Base-by-base conservation (phyloP, 2,888 invertebrate genomes). In the Ennomos quercinarius region DNA sequence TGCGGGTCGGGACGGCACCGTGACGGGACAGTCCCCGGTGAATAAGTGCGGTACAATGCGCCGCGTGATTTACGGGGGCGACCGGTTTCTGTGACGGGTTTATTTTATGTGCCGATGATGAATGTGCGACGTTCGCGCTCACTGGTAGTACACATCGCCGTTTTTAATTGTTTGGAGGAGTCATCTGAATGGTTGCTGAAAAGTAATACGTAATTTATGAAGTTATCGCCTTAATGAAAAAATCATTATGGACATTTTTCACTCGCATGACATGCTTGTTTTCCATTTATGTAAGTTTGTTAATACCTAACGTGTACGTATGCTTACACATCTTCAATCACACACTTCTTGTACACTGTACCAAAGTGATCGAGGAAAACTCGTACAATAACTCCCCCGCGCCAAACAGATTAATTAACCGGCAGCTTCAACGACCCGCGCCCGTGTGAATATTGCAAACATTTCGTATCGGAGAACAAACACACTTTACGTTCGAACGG, bases 1-100 rank as follows among this genome's bases (percentile, higher is more conserved):
- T 8, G 13, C 41, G 63, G 13, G 43, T n/a, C 52, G 56, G 11
- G 43, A 10, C 44, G 44, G 47, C 8, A 47, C 56, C 39, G 48
- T 50, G 55, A 48, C 63, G 64, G 63, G 59, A 65, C 61, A 57
- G 64, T 72, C 60, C 58, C 17, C 38, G 48, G 48, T 34, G 38
- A 68, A 65, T 71, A 73, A 63, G 6, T 62, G 59, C 61, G 60
- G 57, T 63, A 61, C 63, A 64, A 59, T 63, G 66, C 67, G 58
- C 38, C 46, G 57, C 62, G 63, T 72, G 75, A 76, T 76, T 70
- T 70, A 74, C 59, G 71, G 45, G 55, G 17, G n/a, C 47, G 37
- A 47, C 55, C 55, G 58, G 52, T 44, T 57, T 57, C 61, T 43
- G 58, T 66, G 71, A 66, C 65, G 63, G 60, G 61, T 66, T 61